Evolutionary conservation across 2,113 vertebrate genomes (phyloP).

Genomic region (Rhinopomastus cyanomelas): DNA sequence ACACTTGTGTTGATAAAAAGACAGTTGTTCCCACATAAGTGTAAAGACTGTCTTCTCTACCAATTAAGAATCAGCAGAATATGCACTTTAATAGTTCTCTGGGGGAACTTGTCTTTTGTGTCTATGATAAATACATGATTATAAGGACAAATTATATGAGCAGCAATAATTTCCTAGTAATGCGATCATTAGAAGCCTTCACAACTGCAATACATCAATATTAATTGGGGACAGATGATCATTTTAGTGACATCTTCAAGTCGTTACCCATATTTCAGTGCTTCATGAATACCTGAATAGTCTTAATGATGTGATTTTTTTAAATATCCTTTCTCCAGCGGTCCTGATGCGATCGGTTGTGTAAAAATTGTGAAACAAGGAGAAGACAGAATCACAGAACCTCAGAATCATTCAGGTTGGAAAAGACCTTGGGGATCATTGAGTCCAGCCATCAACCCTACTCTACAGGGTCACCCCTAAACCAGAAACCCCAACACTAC

Average conservation of each 20-base stretch:
- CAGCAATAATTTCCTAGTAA: constrained; percentile 87
- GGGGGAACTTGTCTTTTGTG: constrained; percentile 73
- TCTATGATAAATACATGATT: constrained; percentile 89
- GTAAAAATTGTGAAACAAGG: constrained; percentile 38
- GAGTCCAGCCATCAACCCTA: too few relatives aligned
- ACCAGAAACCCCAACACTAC: too few relatives aligned
- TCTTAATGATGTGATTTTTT: constrained; percentile 76
- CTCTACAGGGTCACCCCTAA: too few relatives aligned
- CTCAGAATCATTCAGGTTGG: too few relatives aligned
- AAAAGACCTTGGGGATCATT: too few relatives aligned
- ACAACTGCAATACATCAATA: constrained; percentile 85
- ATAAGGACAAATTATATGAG: constrained; percentile 89
- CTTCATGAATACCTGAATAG: constrained; percentile 78
- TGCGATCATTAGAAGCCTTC: constrained; percentile 85
- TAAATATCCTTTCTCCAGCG: constrained; percentile 12
- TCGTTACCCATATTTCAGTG: constrained; percentile 82
- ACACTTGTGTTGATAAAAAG: constrained; percentile 59
- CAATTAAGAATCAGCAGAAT: constrained; percentile 74
- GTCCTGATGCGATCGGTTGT: constrained; percentile 47
- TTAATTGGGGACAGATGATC: constrained; percentile 92
- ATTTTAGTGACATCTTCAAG: constrained; percentile 77
- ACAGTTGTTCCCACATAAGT: constrained; percentile 40
- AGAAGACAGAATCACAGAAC: background rate
- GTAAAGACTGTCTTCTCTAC: constrained; percentile 60
- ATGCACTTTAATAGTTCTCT: constrained; percentile 74